Conservation (phyloP, 2,888 invertebrate genomes). For the Gymnosoma rotundatum region DNA sequence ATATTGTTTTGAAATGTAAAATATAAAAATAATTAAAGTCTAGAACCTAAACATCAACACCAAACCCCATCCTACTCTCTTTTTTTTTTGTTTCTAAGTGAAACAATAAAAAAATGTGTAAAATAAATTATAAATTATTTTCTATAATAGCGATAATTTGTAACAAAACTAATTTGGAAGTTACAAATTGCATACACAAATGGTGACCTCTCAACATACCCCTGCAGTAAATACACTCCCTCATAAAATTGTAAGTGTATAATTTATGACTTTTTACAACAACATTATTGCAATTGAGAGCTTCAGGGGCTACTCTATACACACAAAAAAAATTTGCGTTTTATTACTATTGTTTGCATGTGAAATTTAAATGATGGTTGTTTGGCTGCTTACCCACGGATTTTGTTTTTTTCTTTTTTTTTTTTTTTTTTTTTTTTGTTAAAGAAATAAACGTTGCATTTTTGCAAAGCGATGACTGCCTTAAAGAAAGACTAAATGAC, state of each 20-base stretch:
- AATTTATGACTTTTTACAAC: conserved; percentile 24
- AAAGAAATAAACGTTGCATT: neutral
- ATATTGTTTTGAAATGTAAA: conserved; percentile 10
- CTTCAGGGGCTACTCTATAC: neutral
- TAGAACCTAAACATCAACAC: neutral
- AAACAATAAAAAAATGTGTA: neutral
- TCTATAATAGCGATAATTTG: conserved; percentile 59
- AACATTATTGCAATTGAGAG: conserved; percentile 10
- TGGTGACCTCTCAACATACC: neutral
- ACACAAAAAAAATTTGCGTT: neutral
- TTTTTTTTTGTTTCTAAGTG: neutral
- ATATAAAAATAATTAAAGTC: neutral
- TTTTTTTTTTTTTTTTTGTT: neutral
- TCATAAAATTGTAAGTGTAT: neutral
- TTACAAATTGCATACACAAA: conserved; percentile 52
- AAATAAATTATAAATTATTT: conserved; percentile 24
- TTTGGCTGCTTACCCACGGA: conserved; percentile 19
- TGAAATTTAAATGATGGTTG: conserved; percentile 41
- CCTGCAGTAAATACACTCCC: conserved; percentile 1
- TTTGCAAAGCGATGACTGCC: neutral
- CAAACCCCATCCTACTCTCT: neutral
- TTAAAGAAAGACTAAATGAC: conserved; percentile 8
- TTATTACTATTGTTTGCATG: conserved; percentile 24
- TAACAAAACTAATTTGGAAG: conserved; percentile 60
- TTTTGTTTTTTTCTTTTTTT: neutral